Base-by-base conservation (phyloP, 2,888 invertebrate genomes). In the Scaptomyza polygonia region DNA sequence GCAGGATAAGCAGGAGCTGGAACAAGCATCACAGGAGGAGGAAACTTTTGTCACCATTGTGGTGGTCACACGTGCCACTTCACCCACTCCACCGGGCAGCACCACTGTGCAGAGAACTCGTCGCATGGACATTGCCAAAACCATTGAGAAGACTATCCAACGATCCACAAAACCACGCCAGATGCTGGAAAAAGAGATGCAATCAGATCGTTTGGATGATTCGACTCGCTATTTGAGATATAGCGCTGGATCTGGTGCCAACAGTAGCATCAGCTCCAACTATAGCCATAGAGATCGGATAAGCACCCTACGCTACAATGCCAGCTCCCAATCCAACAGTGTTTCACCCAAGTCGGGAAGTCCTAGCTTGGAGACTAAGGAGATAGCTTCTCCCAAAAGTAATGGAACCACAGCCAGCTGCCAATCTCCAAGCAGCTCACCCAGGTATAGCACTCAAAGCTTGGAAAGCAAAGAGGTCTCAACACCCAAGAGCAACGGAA, bases 31-130 rank as follows among this genome's bases (percentile, higher is more conserved):
- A 14, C 27, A n/a, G 18, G 14, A 18, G 27, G 29, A 40, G 0
- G 90, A 91, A 56, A 90, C 91, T 63, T 90, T 90, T 49, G 89
- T 93, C 40, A 92, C 94, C 4, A 90, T 96, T 3, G 93, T 93
- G 5, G 94, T 96, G 52, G 93, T 96, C 3, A 96, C 96, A 0
- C 93, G 96, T 63, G 95, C 95, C 29, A 96, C 96, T 0, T 97
- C 96, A 16, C 96, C 96, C 0, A 95, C 95, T 0, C 94, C 95
- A 4, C 94, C 95, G 0, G 89, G 89, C 29, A 80, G 86, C 30
- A 94, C 95, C 0, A 93, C 94, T 0, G 94, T 94, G 72, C 89
- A 89, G 45, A 92, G 95, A 72, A 94, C 93, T 25, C 93, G 95
- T 77, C 93, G 96, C 88, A 94, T 94, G 0, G 96, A 96, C 77